Evolutionary conservation across 2,888 invertebrate genomes (phyloP), one percentile per base, ranked within the genome.

Genomic region (Catocala nupta): DNA sequence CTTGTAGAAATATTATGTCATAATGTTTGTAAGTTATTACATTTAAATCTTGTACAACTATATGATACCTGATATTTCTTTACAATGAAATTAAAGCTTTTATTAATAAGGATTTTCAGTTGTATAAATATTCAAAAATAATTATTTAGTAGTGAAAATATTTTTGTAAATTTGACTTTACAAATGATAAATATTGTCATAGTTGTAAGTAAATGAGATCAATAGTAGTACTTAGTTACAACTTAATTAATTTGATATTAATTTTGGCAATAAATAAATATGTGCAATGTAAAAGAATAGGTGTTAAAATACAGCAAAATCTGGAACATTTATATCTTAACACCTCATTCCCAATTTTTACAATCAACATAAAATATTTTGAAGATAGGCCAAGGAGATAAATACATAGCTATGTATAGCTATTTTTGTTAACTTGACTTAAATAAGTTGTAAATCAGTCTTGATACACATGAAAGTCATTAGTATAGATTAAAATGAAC

Each of bases 271-370:
- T 83, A 64, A 80, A 78, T 66, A 54, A 45, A 10, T n/a, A 50
- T 74, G 83, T 83, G 85, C 83, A 83, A 85, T 83, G 50, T 70
- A 44, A 59, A 11, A 9, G 56, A 43, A 13, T 53, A 50, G 7
- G 1, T 11, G 12, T 45, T 47, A 9, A 16, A 47, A 11, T 45
- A 4, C 25, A 16, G 16, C 10, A 47, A 47, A 43, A 10, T 13
- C 2, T 16, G 2, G 3, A 16, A 9, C 16, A 9, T 39, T 39
- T 39, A 8, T 39, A 39, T 25, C 47, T 16, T 47, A 47, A 47
- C 16, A 47, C 9, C 12, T 12, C 1, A 39, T 25, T 25, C 25
- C 25, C 25, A n/a, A n/a, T n/a, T n/a, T n/a, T 25, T 25, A 25
- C 25, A 25, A 25, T 25, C 25, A 25, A 25, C 4, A 3, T 25